phyloP scores from a whole-genome alignment of 1,140 invertebrate species.

The Manduca sexta region DNA sequence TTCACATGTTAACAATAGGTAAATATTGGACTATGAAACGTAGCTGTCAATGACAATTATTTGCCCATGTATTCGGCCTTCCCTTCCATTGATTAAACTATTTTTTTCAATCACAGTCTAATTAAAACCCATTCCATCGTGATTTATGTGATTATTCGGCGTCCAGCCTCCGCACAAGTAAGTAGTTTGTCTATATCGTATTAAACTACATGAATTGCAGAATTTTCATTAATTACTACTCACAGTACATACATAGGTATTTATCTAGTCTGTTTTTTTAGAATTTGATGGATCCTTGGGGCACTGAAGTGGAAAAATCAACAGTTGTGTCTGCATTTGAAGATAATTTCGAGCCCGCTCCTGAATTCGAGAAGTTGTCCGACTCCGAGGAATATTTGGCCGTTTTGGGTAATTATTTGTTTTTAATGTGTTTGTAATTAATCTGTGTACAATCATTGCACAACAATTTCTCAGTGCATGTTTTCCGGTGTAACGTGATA shows the following conservation, averaged over 20 bases:
- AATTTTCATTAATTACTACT: too few relatives aligned
- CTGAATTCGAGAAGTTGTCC: slow-evolving; percentile 36
- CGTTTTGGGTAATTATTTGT: slow-evolving; percentile 44
- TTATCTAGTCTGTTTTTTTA: slow-evolving; percentile 11
- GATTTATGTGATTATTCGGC: slow-evolving; percentile 18
- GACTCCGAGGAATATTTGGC: slow-evolving; percentile 62
- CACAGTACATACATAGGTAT: too few relatives aligned
- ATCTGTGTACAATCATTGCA: not conserved
- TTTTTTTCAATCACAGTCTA: not conserved
- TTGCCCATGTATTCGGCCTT: too few relatives aligned
- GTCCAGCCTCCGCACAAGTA: slow-evolving; percentile 31
- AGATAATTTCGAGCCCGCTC: slow-evolving; percentile 52
- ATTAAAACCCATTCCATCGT: not conserved
- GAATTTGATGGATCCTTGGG: slow-evolving; percentile 69
- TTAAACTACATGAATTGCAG: too few relatives aligned
- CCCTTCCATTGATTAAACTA: too few relatives aligned
- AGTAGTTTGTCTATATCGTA: slow-evolving; percentile 9
- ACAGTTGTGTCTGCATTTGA: slow-evolving; percentile 44
- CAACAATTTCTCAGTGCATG: not conserved
- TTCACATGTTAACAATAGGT: too few relatives aligned
- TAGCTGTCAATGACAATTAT: too few relatives aligned
- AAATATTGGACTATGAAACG: too few relatives aligned
- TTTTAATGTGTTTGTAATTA: not conserved
- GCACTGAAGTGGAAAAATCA: slow-evolving; percentile 34
- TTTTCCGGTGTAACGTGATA: too few relatives aligned